Base-by-base conservation (phyloP, 2,797 vertebrate genomes). In the Pyrocephalus nanus region DNA sequence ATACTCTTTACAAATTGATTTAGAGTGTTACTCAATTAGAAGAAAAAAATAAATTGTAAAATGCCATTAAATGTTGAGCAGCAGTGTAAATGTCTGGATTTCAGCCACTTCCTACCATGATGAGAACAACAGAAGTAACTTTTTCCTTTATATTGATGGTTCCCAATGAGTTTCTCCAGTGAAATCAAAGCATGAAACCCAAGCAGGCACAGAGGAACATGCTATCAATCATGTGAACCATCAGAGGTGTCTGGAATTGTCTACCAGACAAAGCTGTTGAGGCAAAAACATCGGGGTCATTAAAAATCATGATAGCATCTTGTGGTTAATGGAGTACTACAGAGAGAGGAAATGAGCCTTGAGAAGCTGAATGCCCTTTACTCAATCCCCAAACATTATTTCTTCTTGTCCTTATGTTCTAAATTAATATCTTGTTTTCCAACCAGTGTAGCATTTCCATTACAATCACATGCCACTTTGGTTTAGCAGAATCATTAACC, bases 401-500 rank as follows among this genome's bases (percentile, higher is more conserved):
- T 91, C 93, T 91, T 65, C 90, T 91, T 17, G 26, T 60, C 93
- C 96, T 94, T 96, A 96, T 96, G 95, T 64, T 97, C 74, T 51
- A 74, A 96, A 96, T 97, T 96, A 96, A 95, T 95, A 94, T 61
- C 92, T 92, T 95, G 93, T 96, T 97, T 96, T 96, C 92, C 76
- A 62, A 87, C 87, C 70, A 54, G 79, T 45, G 94, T 93, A 95
- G 94, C 95, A 70, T 89, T 93, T 92, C 93, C 85, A 70, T 93
- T 79, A 89, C 89, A 93, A 93, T 94, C 90, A 75, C 89, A 88
- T n/a, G 95, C 92, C 87, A 64, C 90, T 95, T 69, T 32, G 82
- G 88, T 80, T 90, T 91, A 94, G 92, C 15, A 47, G 54, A 96
- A 47, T 73, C 87, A 88, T 97, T 96, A 95, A 95, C 65, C 93